Evolutionary conservation across 2,113 vertebrate genomes (phyloP), one percentile per base, ranked within the genome.

Genomic region (Neotragus moschatus): DNA sequence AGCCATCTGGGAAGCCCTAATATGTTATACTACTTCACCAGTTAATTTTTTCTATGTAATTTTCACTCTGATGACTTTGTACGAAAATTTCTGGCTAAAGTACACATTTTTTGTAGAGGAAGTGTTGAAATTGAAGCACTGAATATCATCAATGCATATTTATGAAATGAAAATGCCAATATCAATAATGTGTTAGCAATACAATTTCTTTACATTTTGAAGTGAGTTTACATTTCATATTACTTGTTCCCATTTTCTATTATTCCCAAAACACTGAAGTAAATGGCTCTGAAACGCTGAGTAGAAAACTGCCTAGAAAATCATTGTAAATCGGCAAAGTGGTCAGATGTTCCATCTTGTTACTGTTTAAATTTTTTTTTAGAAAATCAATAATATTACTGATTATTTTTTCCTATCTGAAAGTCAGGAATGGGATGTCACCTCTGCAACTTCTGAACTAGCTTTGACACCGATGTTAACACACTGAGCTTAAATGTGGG

Each of bases 11-110:
- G 23, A 75, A 75, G 39, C 23, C 39, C 70, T 23, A 75, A 26
- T 93, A n/a, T 19, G 39, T 92, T 88, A 84, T 51, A 66, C 7
- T 23, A 82, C n/a, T 56, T 91, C 17, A 84, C 43, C 33, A 84
- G 11, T 17, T 94, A 91, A 0, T 25, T 53, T 91, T 94, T 94
- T 70, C 63, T 81, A 8, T n/a, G 3, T 60, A 86, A 60, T 89
- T 89, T 89, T 84, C 53, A 80, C 19, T 36, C 10, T 53, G 79
- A 81, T 81, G 11, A 95, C 9, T 88, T 88, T 49, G 2, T 47
- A 73, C 45, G 90, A 90, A 90, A 75, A 88, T 90, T 84, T 96
- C 55, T 94, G 30, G 91, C 43, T 91, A 84, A 93, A 84, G 33
- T 70, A 87, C 4, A 26, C 73, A 90, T 84, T 88, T 73, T 80